Percentiles rank a stretch among this genome's conserved stretches.
phyloP scores from a whole-genome alignment of 2,797 vertebrate genomes.

The Emys orbicularis region DNA sequence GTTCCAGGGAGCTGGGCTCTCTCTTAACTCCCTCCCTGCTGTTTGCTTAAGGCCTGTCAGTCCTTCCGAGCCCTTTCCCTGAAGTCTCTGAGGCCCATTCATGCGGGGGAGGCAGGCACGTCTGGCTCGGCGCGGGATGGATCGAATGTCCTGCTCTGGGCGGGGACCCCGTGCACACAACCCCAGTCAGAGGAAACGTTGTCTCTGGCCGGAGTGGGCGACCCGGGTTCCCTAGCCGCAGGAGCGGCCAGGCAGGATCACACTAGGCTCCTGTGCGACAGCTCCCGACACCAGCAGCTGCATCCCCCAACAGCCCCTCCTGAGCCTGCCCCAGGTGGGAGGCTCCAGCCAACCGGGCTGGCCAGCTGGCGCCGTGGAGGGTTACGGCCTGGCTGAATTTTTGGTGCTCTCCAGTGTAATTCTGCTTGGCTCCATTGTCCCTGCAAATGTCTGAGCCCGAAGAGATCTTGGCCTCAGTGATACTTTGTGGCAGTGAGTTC shows the following conservation, averaged over 20 bases:
- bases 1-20: neutral
- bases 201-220: neutral
- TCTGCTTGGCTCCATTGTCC: neutral
- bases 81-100: neutral
- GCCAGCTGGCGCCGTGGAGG: neutral
- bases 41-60: neutral
- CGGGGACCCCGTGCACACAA: neutral
- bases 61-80: neutral
- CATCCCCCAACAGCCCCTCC: too few species aligned
- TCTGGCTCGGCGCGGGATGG: fast-evolving
- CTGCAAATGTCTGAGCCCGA: neutral
- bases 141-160: neutral
- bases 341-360: too few species aligned
- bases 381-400: neutral
- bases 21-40: neutral
- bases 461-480: neutral
- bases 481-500: neutral
- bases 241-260: neutral
- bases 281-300: fast-evolving
- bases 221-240: fast-evolving
- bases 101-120: fast-evolving
- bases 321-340: fast-evolving
- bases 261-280: neutral
- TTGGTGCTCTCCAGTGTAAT: neutral
- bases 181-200: neutral